Evolutionary conservation across 2,888 invertebrate species (phyloP).

Genomic region (Nasonia oneida): DNA sequence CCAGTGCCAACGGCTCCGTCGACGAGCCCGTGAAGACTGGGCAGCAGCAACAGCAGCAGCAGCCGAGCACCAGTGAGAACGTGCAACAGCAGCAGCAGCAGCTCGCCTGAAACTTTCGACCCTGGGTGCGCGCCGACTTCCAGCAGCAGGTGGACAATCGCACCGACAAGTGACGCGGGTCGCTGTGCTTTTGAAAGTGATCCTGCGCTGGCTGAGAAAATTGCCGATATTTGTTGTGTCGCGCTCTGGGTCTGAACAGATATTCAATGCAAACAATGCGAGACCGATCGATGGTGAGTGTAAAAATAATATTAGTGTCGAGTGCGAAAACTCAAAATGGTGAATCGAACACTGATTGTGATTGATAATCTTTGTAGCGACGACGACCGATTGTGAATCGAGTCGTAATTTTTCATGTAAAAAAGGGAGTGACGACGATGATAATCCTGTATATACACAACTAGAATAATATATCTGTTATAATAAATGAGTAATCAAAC

Average conservation of each 20-base stretch:
- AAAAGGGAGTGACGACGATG: neutral
- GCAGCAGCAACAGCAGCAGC: conserved; percentile 72
- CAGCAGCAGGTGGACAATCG: neutral
- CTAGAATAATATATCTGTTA: conserved; percentile 27
- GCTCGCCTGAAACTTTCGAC: conserved; percentile 58
- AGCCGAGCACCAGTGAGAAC: conserved; percentile 72
- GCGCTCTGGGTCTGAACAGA: neutral
- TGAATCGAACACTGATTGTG: neutral
- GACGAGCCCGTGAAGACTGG: conserved; percentile 56
- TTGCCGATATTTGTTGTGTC: neutral
- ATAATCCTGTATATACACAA: conserved; percentile 41
- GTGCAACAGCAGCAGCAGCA: conserved; percentile 53
- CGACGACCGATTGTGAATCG: neutral
- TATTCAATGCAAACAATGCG: neutral
- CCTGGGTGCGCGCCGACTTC: conserved; percentile 56
- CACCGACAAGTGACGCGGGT: neutral
- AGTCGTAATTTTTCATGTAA: neutral
- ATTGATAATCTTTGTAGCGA: neutral
- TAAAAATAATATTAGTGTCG: neutral
- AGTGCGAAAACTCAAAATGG: neutral
- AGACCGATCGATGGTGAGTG: too few species aligned
- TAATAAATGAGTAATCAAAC: conserved; percentile 52
- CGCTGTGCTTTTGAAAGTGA: neutral
- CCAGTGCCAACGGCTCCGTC: conserved; percentile 41
- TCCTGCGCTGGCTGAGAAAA: neutral